phyloP scores from a whole-genome alignment of 37 sponge, comb jelly and placozoan genomes.

The Dysidea cf. avara region DNA sequence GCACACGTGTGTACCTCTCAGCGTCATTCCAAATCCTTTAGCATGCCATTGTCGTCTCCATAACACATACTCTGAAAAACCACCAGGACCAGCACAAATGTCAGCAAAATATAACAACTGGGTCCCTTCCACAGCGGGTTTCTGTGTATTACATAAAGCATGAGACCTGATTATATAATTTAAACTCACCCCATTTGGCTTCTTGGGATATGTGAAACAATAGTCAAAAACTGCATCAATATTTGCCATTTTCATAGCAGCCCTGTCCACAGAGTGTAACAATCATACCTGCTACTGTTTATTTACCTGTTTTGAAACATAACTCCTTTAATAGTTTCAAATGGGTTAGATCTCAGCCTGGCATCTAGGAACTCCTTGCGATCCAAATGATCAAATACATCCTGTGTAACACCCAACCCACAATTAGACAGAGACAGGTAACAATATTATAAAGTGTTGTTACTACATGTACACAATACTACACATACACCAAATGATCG shows the following conservation, averaged over 20 bases:
- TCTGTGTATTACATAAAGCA: conserved; percentile 10
- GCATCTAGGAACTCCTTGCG: conserved; percentile 85
- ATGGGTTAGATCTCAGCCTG: conserved; percentile 86
- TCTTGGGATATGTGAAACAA: conserved; percentile 62
- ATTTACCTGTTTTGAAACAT: conserved; percentile 96
- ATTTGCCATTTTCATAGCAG: conserved; percentile 99
- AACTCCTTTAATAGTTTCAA: conserved; percentile 85
- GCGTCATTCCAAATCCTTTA: conserved; percentile 97
- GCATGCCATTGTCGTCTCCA: conserved; percentile 89
- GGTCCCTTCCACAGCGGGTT: conserved; percentile 4
- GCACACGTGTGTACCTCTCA: conserved; percentile 60
- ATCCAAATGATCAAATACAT: conserved; percentile 74
- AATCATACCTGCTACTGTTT: neutral
- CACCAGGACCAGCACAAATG: conserved; percentile 99
- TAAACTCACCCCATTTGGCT: conserved; percentile 7
- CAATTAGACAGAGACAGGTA: neutral
- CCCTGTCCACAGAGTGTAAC: conserved; percentile 39
- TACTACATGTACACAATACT: neutral
- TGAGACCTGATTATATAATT: neutral
- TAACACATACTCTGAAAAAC: conserved; percentile 98
- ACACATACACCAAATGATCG: conserved; percentile 14
- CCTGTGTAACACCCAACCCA: conserved; percentile 23
- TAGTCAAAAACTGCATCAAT: conserved; percentile 90
- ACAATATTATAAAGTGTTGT: too few relatives aligned
- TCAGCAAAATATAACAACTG: conserved; percentile 94